phyloP scores from a whole-genome alignment of 1,140 invertebrate genomes.

The Brachionus calyciflorus region DNA sequence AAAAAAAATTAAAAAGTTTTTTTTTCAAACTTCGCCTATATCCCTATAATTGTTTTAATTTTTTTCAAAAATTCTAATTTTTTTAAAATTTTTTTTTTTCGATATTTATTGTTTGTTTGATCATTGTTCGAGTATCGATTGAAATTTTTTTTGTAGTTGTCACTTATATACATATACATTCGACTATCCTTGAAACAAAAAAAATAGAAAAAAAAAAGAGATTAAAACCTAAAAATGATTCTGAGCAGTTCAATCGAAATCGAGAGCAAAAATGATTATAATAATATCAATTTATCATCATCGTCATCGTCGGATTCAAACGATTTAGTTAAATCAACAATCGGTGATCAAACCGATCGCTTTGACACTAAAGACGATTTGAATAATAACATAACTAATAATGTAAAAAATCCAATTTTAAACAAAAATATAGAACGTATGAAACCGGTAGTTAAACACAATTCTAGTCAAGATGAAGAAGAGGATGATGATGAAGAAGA shows the following conservation, averaged over 20 bases:
- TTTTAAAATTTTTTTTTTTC: slow-evolving; percentile 11
- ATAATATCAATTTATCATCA: slow-evolving; percentile 6
- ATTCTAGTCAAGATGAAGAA: slow-evolving; percentile 4
- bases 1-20: too few species aligned
- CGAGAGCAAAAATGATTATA: slow-evolving; percentile 27
- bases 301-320: slow-evolving; percentile 24
- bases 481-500: neutral
- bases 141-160: neutral
- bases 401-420: neutral
- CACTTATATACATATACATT: too few species aligned
- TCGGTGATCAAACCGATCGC: neutral
- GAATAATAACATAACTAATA: neutral
- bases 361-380: neutral
- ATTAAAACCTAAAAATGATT: slow-evolving; percentile 32
- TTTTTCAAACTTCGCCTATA: too few species aligned
- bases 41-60: too few species aligned
- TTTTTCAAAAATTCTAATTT: neutral
- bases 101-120: slow-evolving; percentile 24
- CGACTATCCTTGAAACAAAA: too few species aligned
- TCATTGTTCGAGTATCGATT: slow-evolving; percentile 42
- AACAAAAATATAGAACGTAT: neutral
- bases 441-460: slow-evolving; percentile 21
- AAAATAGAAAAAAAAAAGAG: too few species aligned
- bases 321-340: neutral
- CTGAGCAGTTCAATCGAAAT: slow-evolving; percentile 35